Conservation (phyloP, 2,888 invertebrate genomes). For the Cartodere bifasciata region DNA sequence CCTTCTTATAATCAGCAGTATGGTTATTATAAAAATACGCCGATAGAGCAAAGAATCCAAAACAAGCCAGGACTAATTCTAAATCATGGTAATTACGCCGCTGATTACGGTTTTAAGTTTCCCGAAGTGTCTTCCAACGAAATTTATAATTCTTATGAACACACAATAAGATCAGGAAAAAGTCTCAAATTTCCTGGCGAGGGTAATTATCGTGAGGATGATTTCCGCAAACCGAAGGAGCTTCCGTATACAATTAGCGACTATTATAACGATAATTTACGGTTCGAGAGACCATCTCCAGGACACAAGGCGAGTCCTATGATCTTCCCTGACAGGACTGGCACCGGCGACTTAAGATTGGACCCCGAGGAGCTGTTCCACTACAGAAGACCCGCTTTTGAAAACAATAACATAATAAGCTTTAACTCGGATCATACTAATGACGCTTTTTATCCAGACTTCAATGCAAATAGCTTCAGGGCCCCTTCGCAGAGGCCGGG, state of each 20-base stretch:
- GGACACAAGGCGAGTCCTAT: slow-evolving; percentile 26
- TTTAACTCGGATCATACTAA: slow-evolving; percentile 9
- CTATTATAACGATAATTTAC: slow-evolving; percentile 14
- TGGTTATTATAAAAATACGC: too few species aligned
- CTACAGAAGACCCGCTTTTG: slow-evolving; percentile 8
- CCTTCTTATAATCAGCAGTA: too few species aligned
- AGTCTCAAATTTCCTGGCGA: too few species aligned
- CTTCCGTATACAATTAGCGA: slow-evolving; percentile 14
- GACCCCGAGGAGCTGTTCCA: slow-evolving; percentile 28
- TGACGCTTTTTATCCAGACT: slow-evolving; percentile 9
- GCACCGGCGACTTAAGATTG: slow-evolving; percentile 38
- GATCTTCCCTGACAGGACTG: slow-evolving; percentile 42
- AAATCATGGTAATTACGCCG: too few species aligned
- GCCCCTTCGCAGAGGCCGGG: too few species aligned
- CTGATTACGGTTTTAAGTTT: slow-evolving; percentile 9
- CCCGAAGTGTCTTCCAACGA: too few species aligned
- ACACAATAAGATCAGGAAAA: too few species aligned
- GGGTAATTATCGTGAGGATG: too few species aligned
- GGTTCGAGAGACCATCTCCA: slow-evolving; percentile 25
- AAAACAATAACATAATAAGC: slow-evolving; percentile 14
- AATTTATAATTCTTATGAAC: too few species aligned
- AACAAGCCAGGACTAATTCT: too few species aligned
- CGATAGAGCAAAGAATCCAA: slow-evolving; percentile 19
- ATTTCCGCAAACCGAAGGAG: slow-evolving; percentile 18
- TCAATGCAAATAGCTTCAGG: slow-evolving; percentile 4